Base-by-base conservation (phyloP, 2,888 invertebrate genomes). In the Oscheius sp. region DNA sequence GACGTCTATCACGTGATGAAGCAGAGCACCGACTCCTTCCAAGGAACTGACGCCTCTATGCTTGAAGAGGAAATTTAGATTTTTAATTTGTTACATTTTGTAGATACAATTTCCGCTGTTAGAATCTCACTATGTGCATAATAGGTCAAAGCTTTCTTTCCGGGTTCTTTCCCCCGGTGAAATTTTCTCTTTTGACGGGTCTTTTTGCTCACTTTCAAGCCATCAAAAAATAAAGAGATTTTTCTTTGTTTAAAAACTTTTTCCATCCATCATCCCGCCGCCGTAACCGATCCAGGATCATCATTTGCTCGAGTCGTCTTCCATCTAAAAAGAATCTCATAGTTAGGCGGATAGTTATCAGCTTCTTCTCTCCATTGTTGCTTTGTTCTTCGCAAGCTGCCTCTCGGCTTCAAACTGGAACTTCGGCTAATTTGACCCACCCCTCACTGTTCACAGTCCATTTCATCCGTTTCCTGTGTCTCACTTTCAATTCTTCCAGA, bases 31-130 rank as follows among this genome's bases (percentile, higher is more conserved):
- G 68, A 68, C 17, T 72, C 75, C 15, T 48, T 73, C 17, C 71
- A 71, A 29, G 76, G 74, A 0, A 75, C 78, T 1, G 75, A 75
- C 29, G 73, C 70, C 34, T 75, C 78, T 10, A 75, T 78, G 20
- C 70, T 78, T 17, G 71, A 74, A 3, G 34, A 76, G 6, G 65
- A 69, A 4, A 69, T 64, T 29, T 69, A 42, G 55, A 48, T 55
- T 65, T 23, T n/a, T 65, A 50, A 42, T 37, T 34, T 58, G 53
- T 52, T 70, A 23, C 48, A 48, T 48, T 20, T 53, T 33, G 20
- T 55, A 55, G 37, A n/a, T 55, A 34, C 12, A n/a, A n/a, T n/a
- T n/a, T n/a, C n/a, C n/a, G 17, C 53, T 27, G n/a, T 53, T 31
- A 46, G 17, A 46, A 12, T 46, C 20, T 46, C 20, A 15, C 23